phyloP scores from a whole-genome alignment of 2,888 invertebrate genomes.

The Abrostola tripartita region DNA sequence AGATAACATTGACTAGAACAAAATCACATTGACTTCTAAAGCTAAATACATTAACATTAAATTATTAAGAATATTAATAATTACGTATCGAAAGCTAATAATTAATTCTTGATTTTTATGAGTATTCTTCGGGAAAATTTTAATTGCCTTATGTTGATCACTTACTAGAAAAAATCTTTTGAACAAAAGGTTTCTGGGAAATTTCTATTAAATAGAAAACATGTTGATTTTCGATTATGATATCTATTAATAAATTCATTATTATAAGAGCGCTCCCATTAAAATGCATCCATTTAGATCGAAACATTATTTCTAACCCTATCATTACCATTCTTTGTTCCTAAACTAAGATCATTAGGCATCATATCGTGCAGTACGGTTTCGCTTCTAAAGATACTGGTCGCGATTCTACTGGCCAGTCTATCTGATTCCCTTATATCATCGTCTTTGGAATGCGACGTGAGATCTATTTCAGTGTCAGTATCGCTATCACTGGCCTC shows the following conservation, averaged over 20 bases:
- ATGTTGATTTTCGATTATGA: neutral
- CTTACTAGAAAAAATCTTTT: too few species aligned
- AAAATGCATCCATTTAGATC: constrained; percentile 61
- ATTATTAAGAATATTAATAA: neutral
- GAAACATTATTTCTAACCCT: constrained; percentile 73
- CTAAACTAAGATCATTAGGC: constrained; percentile 84
- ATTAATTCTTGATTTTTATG: too few species aligned
- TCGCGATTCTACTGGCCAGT: constrained; percentile 81
- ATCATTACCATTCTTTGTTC: constrained; percentile 71
- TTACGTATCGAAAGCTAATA: constrained; percentile 1
- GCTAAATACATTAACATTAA: constrained; percentile 9
- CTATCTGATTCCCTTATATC: constrained; percentile 82
- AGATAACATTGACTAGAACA: constrained; percentile 47
- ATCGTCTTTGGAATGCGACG: constrained; percentile 86
- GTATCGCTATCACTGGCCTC: constrained; percentile 79
- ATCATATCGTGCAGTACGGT: constrained; percentile 83
- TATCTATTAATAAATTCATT: too few species aligned
- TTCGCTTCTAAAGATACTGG: constrained; percentile 82
- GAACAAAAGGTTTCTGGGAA: neutral
- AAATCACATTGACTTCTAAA: constrained; percentile 35
- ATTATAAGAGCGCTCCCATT: too few species aligned
- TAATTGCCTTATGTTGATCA: too few species aligned
- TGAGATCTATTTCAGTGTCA: constrained; percentile 85
- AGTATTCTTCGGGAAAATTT: too few species aligned
- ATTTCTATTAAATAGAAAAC: constrained; percentile 37